Conservation (phyloP, 1,140 invertebrate species). For the Microplitis mediator region DNA sequence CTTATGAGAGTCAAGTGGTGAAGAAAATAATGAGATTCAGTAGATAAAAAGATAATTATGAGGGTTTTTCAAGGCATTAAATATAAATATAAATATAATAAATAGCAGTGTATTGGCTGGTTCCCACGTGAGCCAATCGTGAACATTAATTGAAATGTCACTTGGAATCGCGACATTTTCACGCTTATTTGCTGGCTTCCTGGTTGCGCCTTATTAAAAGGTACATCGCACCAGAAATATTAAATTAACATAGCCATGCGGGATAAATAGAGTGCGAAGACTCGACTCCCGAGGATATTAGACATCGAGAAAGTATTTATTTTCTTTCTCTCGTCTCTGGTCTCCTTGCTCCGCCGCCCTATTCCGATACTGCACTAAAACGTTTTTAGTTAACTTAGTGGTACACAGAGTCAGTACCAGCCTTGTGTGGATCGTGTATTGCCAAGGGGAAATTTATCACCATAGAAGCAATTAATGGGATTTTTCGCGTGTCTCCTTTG, state of each 20-base stretch:
- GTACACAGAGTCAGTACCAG: too few relatives aligned
- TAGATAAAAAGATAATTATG: too few relatives aligned
- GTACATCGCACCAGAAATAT: background rate
- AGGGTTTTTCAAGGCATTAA: too few relatives aligned
- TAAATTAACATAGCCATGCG: conserved; percentile 56
- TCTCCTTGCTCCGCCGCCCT: background rate
- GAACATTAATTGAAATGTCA: conserved; percentile 61
- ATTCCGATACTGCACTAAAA: background rate
- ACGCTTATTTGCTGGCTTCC: conserved; percentile 47
- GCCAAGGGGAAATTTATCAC: conserved; percentile 60
- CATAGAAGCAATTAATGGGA: conserved; percentile 61
- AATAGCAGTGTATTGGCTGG: background rate
- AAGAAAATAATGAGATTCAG: too few relatives aligned
- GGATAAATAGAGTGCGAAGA: conserved; percentile 41
- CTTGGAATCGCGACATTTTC: conserved; percentile 53
- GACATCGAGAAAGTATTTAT: background rate
- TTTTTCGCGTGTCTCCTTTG: conserved; percentile 47
- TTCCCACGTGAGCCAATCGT: conserved; percentile 51
- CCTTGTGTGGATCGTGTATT: conserved; percentile 48
- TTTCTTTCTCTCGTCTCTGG: background rate
- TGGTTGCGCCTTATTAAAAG: conserved; percentile 57
- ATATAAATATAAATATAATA: too few relatives aligned
- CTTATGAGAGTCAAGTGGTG: too few relatives aligned
- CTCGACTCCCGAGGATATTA: background rate
- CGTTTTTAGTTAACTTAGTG: conserved; percentile 3